These are phyloP conservation scores for Odobenus rosmarus DNA, from an alignment of 2,113 vertebrate genomes.

Conservation along the genomic window DNA sequence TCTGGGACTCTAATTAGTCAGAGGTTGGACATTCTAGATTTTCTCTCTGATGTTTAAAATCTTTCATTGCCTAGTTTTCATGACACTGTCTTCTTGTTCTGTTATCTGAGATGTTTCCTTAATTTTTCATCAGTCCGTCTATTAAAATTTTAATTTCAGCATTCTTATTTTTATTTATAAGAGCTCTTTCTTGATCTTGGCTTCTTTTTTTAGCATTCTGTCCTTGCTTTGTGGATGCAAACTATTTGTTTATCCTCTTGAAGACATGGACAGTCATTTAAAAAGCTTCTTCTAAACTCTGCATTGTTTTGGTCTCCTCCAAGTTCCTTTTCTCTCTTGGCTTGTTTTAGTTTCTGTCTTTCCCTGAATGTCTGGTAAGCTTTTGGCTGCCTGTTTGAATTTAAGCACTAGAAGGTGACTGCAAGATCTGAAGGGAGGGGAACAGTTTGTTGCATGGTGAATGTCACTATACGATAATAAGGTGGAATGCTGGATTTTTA, in stretches of 20 bases:
- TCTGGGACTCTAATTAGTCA: neutral
- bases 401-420: slow-evolving; percentile 6
- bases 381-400: slow-evolving; percentile 25
- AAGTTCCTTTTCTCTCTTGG: slow-evolving; percentile 8
- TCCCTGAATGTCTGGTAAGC: neutral
- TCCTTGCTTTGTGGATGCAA: neutral
- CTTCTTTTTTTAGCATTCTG: neutral
- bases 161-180: slow-evolving; percentile 30
- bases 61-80: neutral
- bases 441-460: neutral
- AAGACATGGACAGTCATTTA: neutral
- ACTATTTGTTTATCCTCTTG: neutral
- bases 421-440: neutral
- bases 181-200: neutral
- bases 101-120: neutral
- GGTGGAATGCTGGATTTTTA: neutral
- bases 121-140: slow-evolving; percentile 2
- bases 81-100: neutral
- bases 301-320: slow-evolving; percentile 20
- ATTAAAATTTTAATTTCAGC: slow-evolving; percentile 35
- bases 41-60: neutral
- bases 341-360: slow-evolving; percentile 40
- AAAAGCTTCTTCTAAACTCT: slow-evolving; percentile 7
- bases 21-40: neutral
- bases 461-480: slow-evolving; percentile 23